Conservation (phyloP, 2,113 vertebrate species). For the Atherinomorus stipes region DNA sequence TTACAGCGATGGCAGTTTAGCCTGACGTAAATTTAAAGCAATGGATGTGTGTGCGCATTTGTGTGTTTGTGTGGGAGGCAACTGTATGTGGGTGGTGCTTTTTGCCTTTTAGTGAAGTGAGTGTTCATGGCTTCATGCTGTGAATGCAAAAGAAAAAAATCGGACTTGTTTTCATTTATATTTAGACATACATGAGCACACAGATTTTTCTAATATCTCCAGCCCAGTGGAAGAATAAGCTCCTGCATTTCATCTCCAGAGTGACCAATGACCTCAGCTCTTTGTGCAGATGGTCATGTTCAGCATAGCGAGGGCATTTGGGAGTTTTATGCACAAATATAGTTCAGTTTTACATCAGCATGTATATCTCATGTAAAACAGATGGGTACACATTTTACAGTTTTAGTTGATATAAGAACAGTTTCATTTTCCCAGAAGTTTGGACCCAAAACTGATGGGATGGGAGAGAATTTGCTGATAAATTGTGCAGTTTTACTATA, state of each 20-base stretch:
- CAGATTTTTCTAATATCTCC: constrained; percentile 7
- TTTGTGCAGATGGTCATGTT: constrained; percentile 9
- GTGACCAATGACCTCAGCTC: constrained; percentile 11
- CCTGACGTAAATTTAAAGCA: constrained; percentile 61
- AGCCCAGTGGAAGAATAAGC: not conserved
- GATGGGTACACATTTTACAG: not conserved
- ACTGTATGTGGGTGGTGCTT: constrained; percentile 65
- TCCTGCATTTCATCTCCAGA: not conserved
- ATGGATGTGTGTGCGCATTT: constrained; percentile 51
- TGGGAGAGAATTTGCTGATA: not conserved
- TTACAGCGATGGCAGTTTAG: constrained; percentile 29
- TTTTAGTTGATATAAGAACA: not conserved
- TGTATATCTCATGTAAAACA: not conserved
- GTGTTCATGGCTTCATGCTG: constrained; percentile 38
- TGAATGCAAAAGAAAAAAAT: constrained; percentile 4
- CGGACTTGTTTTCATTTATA: constrained; percentile 5
- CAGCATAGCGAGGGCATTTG: not conserved
- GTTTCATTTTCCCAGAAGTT: not conserved
- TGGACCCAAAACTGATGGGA: not conserved
- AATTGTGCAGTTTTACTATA: not conserved
- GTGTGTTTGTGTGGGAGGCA: constrained; percentile 56
- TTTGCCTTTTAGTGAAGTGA: constrained; percentile 62
- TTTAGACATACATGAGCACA: constrained; percentile 25
- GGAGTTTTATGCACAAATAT: not conserved
- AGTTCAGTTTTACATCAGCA: not conserved